Evolutionary conservation across 2,888 invertebrate species (phyloP), one percentile per base, ranked within the genome.

Genomic region (Hyles lineata): DNA sequence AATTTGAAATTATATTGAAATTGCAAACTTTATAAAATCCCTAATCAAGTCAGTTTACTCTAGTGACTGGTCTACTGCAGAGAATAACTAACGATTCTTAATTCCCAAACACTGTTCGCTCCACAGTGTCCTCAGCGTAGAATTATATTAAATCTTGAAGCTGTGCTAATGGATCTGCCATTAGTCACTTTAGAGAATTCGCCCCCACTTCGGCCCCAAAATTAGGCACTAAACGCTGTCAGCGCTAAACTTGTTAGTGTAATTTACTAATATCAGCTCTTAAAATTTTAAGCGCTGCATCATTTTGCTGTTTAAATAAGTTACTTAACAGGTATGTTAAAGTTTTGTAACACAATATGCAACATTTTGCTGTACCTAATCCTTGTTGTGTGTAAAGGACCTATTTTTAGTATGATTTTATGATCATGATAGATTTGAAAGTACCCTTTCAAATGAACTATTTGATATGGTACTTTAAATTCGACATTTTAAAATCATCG

Each of bases 101-200:
- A 59, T 59, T 21, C 23, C 11, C 23, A 21, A 59, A 29, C 5
- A 25, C 60, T 25, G 25, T 60, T 9, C 60, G 60, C 43, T 50
- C n/a, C 63, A 43, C 32, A 35, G 32, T n/a, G 62, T 63, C 50
- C 50, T 50, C 50, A 50, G 43, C 21, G 43, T 29, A n/a, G 2
- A 62, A 62, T 50, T 17, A 67, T 50, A 50, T 67, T 67, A 67
- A 67, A 67, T 67, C 67, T 67, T 50, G 19, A 32, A 67, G 50
- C 50, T 32, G 25, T 35, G 62, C 50, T 67, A 67, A 67, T 67
- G 67, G 67, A 43, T 7, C 21, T 17, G 15, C 67, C 67, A 67
- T 67, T 50, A 67, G 23, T 23, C 67, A 50, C 63, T 67, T 67
- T 62, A 62, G 35, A 21, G 19, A 63, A 32, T 43, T 35, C 43